Base-by-base conservation (phyloP, 2,113 vertebrate species). In the Lutjanus erythropterus region DNA sequence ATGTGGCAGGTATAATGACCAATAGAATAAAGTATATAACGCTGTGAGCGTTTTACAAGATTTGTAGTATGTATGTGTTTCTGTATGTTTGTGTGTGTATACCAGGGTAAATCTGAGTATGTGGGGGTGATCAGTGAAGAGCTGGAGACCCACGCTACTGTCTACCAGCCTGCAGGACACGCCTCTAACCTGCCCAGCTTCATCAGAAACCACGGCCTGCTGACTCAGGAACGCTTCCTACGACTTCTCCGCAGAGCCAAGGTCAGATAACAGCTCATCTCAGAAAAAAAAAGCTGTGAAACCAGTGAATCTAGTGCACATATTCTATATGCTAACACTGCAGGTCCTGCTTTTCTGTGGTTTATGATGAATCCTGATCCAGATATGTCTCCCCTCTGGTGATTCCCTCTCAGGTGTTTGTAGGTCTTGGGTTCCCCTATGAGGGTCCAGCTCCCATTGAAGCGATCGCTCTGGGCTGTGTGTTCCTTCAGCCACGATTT, bases 371-470 rank as follows among this genome's bases (percentile, higher is more conserved):
- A 31, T 14, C 31, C 31, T 56, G 5, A 31, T 27, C 25, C 8
- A 16, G 16, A 19, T 14, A 8, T 14, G 11, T 42, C n/a, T 64
- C 16, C 21, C 18, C 19, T 39, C 14, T 60, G 29, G 21, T 80
- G 47, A 44, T 62, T 39, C 23, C 46, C 18, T 60, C 7, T 41
- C 87, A 95, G 94, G 78, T 95, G 47, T 95, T 95, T 90, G 91
- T 94, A 31, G 94, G 94, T 29, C 93, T 95, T 23, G 93, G 94
- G 31, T 95, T 95, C 80, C 93, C 94, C 19, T 95, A 93, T 5
- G 94, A 95, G 74, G 93, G 94, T 72, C 94, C 94, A 7, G 93
- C 94, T 61, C 93, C 94, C 7, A 86, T 94, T 37, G 93, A 95
- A 73, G 93, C 94, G 2, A 86, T 95, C 18, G 89, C 90, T 35